Conservation (phyloP, 1,140 invertebrate genomes). For the Macrostomum lignano region DNA sequence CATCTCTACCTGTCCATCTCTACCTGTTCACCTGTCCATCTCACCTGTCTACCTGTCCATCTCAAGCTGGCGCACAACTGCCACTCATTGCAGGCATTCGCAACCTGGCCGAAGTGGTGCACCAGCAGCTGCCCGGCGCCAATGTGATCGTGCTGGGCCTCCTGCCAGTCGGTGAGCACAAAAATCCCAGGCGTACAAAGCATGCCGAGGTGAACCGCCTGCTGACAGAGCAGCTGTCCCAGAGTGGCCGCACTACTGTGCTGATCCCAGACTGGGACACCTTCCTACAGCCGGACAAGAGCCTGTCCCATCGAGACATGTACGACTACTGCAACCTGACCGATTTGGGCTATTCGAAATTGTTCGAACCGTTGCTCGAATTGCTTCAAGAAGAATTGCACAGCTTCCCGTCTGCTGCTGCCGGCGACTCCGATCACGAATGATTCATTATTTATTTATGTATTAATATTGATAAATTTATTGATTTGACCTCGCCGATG, state of each 20-base stretch:
- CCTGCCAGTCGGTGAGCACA: slow-evolving; percentile 48
- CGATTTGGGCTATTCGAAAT: slow-evolving; percentile 45
- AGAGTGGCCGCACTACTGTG: slow-evolving; percentile 18
- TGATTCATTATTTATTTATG: too few species aligned
- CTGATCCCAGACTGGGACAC: slow-evolving; percentile 44
- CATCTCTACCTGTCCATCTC: too few species aligned
- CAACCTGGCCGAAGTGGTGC: slow-evolving; percentile 41
- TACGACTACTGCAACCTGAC: slow-evolving; percentile 58
- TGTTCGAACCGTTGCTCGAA: slow-evolving; percentile 15
- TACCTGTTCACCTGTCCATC: too few species aligned
- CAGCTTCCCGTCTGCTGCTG: too few species aligned
- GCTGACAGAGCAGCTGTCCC: slow-evolving; percentile 36
- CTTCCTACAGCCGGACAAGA: slow-evolving; percentile 37
- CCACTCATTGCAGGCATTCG: slow-evolving; percentile 49
- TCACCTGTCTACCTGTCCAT: too few species aligned
- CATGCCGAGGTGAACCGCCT: slow-evolving; percentile 42
- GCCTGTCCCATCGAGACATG: slow-evolving; percentile 55
- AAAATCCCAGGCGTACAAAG: slow-evolving; percentile 45
- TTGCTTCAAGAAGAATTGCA: too few species aligned
- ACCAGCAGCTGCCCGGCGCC: slow-evolving; percentile 42
- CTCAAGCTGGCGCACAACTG: too few species aligned
- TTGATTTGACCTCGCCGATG: too few species aligned
- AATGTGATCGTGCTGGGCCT: slow-evolving; percentile 50
- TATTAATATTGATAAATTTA: too few species aligned
- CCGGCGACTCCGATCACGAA: too few species aligned